Percentiles rank a stretch among this genome's conserved stretches.
Conservation (phyloP, 2,797 vertebrate species). For the Rhinoraja longicauda region DNA sequence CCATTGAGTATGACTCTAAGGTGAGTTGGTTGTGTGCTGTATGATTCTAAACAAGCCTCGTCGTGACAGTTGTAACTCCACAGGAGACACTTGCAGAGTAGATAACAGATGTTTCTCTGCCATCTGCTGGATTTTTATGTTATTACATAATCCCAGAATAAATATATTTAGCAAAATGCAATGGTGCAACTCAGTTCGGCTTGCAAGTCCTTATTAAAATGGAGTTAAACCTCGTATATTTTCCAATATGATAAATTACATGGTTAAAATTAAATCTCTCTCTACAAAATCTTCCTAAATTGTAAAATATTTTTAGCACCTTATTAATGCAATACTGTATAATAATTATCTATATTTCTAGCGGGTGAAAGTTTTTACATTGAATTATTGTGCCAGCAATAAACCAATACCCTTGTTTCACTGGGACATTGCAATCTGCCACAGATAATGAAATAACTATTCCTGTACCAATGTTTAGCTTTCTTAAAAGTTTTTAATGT, state of each 20-base stretch:
- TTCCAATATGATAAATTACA: neutral
- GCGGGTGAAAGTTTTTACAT: too few species aligned
- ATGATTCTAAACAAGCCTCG: neutral
- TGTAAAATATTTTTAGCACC: neutral
- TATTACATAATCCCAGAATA: neutral
- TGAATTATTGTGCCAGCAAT: too few species aligned
- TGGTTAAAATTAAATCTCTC: neutral
- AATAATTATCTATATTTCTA: too few species aligned
- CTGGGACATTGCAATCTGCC: neutral
- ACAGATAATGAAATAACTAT: neutral
- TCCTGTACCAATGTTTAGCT: neutral
- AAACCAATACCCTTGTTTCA: neutral
- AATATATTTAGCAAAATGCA: neutral
- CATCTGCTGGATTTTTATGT: conserved; percentile 6
- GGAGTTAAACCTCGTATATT: neutral
- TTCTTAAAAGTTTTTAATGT: neutral
- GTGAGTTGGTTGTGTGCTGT: too few species aligned
- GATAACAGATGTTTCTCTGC: neutral
- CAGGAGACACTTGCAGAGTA: neutral
- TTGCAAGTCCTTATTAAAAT: neutral
- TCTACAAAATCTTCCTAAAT: neutral
- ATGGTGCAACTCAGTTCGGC: neutral
- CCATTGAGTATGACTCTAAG: too few species aligned
- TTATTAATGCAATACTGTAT: neutral
- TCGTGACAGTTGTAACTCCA: neutral